Evolutionary conservation across 2,797 vertebrate species (phyloP).

Genomic region (Novumbra hubbsi): DNA sequence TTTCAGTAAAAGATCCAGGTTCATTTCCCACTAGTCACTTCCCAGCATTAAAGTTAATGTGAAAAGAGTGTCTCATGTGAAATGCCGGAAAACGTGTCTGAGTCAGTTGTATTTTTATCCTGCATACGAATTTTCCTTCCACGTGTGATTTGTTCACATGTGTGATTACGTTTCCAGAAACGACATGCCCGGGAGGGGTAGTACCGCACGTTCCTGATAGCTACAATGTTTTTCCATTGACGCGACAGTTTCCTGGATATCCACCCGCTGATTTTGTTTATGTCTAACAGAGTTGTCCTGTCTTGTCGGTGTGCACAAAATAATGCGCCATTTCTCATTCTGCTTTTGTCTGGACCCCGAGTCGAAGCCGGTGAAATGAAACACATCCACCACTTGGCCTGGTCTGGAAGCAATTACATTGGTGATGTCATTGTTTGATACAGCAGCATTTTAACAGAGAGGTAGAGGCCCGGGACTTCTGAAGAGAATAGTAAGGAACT

Average conservation of each 20-base stretch:
- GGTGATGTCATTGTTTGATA: conserved; percentile 75
- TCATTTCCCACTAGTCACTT: too few relatives aligned
- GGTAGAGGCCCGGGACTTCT: conserved; percentile 46
- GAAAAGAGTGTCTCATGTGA: too few relatives aligned
- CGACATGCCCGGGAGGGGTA: conserved; percentile 24
- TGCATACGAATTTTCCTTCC: too few relatives aligned
- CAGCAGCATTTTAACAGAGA: conserved; percentile 62
- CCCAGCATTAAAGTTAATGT: too few relatives aligned
- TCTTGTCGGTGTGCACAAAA: conserved; percentile 54
- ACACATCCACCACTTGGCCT: conserved; percentile 34
- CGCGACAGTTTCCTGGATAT: conserved; percentile 59
- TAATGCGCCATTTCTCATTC: conserved; percentile 62
- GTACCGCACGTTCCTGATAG: conserved; percentile 32
- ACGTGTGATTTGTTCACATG: background rate
- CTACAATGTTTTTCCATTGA: conserved; percentile 27
- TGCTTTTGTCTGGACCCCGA: conserved; percentile 53
- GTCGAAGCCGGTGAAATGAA: conserved; percentile 45
- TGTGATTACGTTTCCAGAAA: conserved; percentile 30
- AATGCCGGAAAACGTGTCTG: too few relatives aligned
- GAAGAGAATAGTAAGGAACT: conserved; percentile 59
- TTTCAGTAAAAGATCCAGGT: too few relatives aligned
- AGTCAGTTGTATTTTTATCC: too few relatives aligned
- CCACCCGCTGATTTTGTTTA: conserved; percentile 40
- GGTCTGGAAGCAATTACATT: conserved; percentile 75
- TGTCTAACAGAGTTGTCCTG: background rate